phyloP scores from a whole-genome alignment of 2,113 vertebrate genomes.

The Oreochromis tanganicae region DNA sequence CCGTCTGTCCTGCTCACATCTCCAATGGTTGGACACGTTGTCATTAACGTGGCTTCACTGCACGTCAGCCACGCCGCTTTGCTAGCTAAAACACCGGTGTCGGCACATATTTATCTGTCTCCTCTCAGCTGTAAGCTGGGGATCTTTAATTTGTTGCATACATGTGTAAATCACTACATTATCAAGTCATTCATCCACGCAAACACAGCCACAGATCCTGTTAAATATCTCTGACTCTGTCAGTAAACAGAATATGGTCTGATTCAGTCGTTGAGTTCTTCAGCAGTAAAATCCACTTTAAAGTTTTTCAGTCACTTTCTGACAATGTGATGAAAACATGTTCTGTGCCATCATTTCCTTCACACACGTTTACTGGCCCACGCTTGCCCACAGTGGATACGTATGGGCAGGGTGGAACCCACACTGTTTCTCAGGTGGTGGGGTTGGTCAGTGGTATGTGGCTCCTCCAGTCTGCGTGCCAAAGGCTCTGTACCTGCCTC shows the following conservation, averaged over 20 bases:
- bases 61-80: too few species aligned
- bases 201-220: neutral
- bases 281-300: too few species aligned
- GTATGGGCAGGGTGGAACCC: fast-evolving
- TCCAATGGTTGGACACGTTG: too few species aligned
- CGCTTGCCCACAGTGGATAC: neutral
- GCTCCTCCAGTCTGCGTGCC: neutral
- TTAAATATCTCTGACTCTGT: neutral
- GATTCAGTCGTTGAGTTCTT: neutral
- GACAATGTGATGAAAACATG: neutral
- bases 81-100: too few species aligned
- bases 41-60: too few species aligned
- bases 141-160: neutral
- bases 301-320: neutral
- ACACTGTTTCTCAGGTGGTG: neutral
- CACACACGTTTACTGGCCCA: neutral
- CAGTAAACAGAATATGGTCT: neutral
- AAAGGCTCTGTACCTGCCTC: neutral
- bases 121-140: neutral
- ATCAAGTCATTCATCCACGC: neutral
- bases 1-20: too few species aligned
- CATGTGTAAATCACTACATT: neutral
- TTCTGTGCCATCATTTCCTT: neutral
- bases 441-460: neutral
- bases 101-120: too few species aligned